These are phyloP conservation scores for Drosophila niveifrons DNA, from an alignment of 2,888 invertebrate species.

Conservation along the genomic window DNA sequence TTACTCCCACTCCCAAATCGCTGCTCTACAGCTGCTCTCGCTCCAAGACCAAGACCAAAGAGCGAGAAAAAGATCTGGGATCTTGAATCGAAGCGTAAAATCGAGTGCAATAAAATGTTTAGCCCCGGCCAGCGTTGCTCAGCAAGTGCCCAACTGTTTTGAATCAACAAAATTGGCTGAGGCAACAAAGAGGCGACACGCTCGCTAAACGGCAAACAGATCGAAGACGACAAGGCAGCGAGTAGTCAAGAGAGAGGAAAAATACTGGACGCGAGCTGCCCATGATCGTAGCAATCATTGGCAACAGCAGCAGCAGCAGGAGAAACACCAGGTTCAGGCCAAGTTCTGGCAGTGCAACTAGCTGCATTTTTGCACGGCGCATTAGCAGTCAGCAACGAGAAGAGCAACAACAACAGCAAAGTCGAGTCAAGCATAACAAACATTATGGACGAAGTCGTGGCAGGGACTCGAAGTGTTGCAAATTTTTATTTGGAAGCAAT, in stretches of 20 bases:
- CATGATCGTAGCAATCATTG: slow-evolving; percentile 72
- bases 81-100: slow-evolving; percentile 68
- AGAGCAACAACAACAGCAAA: slow-evolving; percentile 18
- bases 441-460: slow-evolving; percentile 37
- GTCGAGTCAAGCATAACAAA: slow-evolving; percentile 55
- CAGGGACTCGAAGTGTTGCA: slow-evolving; percentile 66
- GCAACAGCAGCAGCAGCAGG: slow-evolving; percentile 41
- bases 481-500: slow-evolving; percentile 83
- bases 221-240: background rate
- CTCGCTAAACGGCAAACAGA: slow-evolving; percentile 36
- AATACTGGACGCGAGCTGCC: slow-evolving; percentile 62
- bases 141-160: slow-evolving; percentile 70
- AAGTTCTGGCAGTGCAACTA: slow-evolving; percentile 21
- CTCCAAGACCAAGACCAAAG: slow-evolving; percentile 38
- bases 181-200: slow-evolving; percentile 64
- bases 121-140: slow-evolving; percentile 34
- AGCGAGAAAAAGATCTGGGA: slow-evolving; percentile 16
- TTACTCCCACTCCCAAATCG: slow-evolving; percentile 2
- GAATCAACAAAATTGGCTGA: slow-evolving; percentile 45
- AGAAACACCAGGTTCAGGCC: slow-evolving; percentile 9
- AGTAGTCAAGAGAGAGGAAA: slow-evolving; percentile 1
- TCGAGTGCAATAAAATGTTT: slow-evolving; percentile 75
- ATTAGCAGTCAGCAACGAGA: slow-evolving; percentile 52
- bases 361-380: slow-evolving; percentile 68
- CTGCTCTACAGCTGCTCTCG: slow-evolving; percentile 2